These are phyloP conservation scores for Centroberyx gerrardi DNA, from an alignment of 2,797 vertebrate species.

Conservation along the genomic window DNA sequence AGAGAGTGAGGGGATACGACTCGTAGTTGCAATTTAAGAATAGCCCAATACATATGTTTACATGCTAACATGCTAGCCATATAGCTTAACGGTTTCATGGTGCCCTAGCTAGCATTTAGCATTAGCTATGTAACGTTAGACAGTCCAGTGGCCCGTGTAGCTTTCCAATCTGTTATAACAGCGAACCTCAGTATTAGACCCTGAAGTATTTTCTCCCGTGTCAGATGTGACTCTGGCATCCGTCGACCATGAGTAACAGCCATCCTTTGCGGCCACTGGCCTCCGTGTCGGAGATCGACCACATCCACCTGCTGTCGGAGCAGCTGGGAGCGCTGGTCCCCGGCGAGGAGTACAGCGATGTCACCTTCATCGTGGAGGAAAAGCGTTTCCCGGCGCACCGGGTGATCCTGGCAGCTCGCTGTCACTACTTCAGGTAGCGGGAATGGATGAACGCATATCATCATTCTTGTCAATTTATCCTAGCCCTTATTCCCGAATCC, in stretches of 20 bases:
- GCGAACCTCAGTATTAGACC: too few species aligned
- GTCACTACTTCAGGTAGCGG: slow-evolving; percentile 96
- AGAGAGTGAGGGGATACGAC: too few species aligned
- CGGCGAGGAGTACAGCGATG: slow-evolving; percentile 96
- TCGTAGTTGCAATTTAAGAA: too few species aligned
- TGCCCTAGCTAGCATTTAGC: slow-evolving; percentile 46
- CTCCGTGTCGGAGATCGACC: slow-evolving; percentile 96
- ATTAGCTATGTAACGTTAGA: background rate
- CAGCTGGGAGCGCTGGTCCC: slow-evolving; percentile 95
- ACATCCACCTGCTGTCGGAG: slow-evolving; percentile 97
- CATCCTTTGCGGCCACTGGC: slow-evolving; percentile 93
- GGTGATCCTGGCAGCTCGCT: slow-evolving; percentile 96
- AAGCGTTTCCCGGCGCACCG: slow-evolving; percentile 95
- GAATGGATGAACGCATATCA: too few species aligned
- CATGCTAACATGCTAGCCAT: too few species aligned
- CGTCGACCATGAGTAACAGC: slow-evolving; percentile 94
- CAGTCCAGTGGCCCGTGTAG: too few species aligned
- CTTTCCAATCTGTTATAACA: too few species aligned
- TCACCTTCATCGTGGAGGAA: slow-evolving; percentile 97
- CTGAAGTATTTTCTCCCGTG: background rate
- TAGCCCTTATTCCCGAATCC: too few species aligned
- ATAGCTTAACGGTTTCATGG: too few species aligned
- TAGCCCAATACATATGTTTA: background rate
- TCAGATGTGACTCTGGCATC: slow-evolving; percentile 60
- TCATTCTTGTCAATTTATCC: too few species aligned